Evolutionary conservation across 2,888 invertebrate species (phyloP).

Genomic region (Abrostola tripartita): DNA sequence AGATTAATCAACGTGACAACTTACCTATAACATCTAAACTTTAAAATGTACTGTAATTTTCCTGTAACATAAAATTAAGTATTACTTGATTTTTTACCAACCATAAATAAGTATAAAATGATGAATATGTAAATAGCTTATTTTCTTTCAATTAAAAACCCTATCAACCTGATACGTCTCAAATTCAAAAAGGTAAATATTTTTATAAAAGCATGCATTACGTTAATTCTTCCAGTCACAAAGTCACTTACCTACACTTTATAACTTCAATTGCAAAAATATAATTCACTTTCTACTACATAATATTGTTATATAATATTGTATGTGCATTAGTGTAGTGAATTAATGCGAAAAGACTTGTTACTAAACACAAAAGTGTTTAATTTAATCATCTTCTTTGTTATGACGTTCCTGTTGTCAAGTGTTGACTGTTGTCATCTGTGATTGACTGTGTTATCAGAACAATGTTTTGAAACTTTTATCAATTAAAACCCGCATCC

Average conservation of each 20-base stretch:
- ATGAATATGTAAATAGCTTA: conserved; percentile 4
- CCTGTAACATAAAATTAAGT: conserved; percentile 1
- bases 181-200: too few species aligned
- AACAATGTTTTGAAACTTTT: conserved; percentile 9
- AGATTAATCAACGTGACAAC: too few species aligned
- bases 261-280: too few species aligned
- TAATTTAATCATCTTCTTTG: not conserved
- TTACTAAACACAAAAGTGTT: not conserved
- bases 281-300: too few species aligned
- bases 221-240: too few species aligned
- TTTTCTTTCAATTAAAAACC: not conserved
- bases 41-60: not conserved
- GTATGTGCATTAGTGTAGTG: too few species aligned
- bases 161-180: not conserved
- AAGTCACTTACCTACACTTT: too few species aligned
- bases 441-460: conserved; percentile 4
- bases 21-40: too few species aligned
- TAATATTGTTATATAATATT: too few species aligned
- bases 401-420: not conserved
- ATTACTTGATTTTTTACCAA: not conserved
- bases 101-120: conserved; percentile 35
- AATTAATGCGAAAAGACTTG: not conserved
- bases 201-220: too few species aligned
- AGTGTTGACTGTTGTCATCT: not conserved
- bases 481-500: not conserved